These are phyloP conservation scores for Eolophus roseicapilla DNA, from an alignment of 2,113 vertebrate genomes.

Conservation along the genomic window DNA sequence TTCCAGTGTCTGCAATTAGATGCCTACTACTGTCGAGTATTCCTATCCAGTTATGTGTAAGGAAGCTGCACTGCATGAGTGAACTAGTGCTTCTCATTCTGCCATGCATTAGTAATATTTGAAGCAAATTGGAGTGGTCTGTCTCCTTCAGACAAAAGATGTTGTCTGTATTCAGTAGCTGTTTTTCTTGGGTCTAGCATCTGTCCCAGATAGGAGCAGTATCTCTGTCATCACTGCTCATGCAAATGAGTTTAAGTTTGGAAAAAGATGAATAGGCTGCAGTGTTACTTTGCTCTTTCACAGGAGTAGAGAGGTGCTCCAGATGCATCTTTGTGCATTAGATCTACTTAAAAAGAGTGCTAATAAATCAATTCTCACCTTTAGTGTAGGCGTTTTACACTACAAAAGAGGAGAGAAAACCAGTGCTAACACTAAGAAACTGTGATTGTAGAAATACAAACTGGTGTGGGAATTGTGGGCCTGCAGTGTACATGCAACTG, in stretches of 20 bases:
- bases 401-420: constrained; percentile 9
- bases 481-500: neutral
- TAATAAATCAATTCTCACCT: constrained; percentile 55
- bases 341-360: constrained; percentile 16
- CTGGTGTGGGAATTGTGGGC: neutral
- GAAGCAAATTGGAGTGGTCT: neutral
- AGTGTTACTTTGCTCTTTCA: neutral
- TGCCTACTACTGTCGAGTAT: neutral
- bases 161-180: neutral
- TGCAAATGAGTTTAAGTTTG: constrained; percentile 4
- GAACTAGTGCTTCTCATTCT: neutral
- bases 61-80: neutral
- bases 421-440: neutral
- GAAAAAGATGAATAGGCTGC: neutral
- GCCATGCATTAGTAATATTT: neutral
- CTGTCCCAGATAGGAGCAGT: neutral
- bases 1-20: neutral
- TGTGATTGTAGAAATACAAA: constrained; percentile 21
- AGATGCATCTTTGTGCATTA: neutral
- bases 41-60: neutral
- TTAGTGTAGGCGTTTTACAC: neutral
- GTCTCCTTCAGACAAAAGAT: neutral
- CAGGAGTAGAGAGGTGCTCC: neutral
- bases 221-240: neutral
- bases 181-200: neutral